Base-by-base conservation (phyloP, 2,888 invertebrate species). In the Tinea trinotella region DNA sequence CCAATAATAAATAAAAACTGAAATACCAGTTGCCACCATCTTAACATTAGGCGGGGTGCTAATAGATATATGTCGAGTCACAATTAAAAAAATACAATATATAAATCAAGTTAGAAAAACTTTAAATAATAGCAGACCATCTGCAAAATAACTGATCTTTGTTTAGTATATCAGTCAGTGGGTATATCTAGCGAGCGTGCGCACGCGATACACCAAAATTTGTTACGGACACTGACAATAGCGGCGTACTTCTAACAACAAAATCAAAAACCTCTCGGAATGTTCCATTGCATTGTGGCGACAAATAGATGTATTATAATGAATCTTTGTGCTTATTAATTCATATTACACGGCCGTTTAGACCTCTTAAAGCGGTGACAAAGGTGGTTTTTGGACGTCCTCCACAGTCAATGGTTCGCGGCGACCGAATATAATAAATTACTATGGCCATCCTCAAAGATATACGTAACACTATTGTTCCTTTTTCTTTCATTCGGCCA, bases 261-360 rank as follows among this genome's bases (percentile, higher is more conserved):
- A 69, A 71, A 74, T 64, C 54, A 68, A 64, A n/a, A 65, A 65
- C 63, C 62, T 61, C 61, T 55, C 64, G 63, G 69, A 69, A 70
- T 75, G 70, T 62, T 60, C 62, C 54, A 55, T 60, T 59, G 71
- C 55, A 56, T 60, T 59, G 71, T 61, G 59, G 69, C 79, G 80
- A 82, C 79, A 81, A 78, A 81, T 78, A 81, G 79, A 77, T 70
- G 77, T 69, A 74, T 75, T 70, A 78, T 77, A 78, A 80, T 72
- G 73, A 71, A 74, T 73, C 76, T 78, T 81, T 83, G 81, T 82
- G 75, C 74, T 85, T 85, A 85, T 85, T 84, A 85, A 83, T 84
- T 84, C 85, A 83, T 84, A 84, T 85, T 85, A 85, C 76, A 84
- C 79, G 83, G 82, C 71, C 79, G 79, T 74, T 84, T 82, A 80